phyloP scores from a whole-genome alignment of 2,888 invertebrate species.

The Hydropsyche betteni region DNA sequence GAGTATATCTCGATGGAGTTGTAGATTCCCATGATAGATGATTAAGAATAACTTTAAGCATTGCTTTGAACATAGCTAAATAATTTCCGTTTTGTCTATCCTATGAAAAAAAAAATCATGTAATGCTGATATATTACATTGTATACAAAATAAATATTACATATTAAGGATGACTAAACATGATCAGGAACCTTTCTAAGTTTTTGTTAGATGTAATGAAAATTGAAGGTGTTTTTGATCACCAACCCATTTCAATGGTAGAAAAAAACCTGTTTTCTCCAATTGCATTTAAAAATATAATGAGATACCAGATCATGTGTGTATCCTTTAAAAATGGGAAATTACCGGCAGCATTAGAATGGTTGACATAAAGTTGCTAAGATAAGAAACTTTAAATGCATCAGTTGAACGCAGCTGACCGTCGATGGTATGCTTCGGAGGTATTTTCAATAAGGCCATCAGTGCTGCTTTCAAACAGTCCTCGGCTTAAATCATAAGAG shows the following conservation, averaged over 20 bases:
- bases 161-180: neutral
- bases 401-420: conserved; percentile 79
- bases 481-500: conserved; percentile 74
- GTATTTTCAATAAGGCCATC: conserved; percentile 80
- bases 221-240: too few species aligned
- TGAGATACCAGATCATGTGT: too few species aligned
- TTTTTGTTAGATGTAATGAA: too few species aligned
- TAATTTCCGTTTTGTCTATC: conserved; percentile 87
- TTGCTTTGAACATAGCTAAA: conserved; percentile 79
- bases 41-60: conserved; percentile 80
- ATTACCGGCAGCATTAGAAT: conserved; percentile 81
- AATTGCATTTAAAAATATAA: too few species aligned
- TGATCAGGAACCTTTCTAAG: too few species aligned
- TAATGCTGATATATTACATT: conserved; percentile 40
- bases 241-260: neutral
- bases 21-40: conserved; percentile 76
- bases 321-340: too few species aligned
- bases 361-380: conserved; percentile 83
- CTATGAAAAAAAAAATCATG: conserved; percentile 59
- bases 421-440: conserved; percentile 74
- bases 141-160: neutral
- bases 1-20: conserved; percentile 71
- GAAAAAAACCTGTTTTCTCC: neutral
- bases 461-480: conserved; percentile 92
- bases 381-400: conserved; percentile 73